Base-by-base conservation (phyloP, 2,113 vertebrate genomes). In the Mobula birostris region DNA sequence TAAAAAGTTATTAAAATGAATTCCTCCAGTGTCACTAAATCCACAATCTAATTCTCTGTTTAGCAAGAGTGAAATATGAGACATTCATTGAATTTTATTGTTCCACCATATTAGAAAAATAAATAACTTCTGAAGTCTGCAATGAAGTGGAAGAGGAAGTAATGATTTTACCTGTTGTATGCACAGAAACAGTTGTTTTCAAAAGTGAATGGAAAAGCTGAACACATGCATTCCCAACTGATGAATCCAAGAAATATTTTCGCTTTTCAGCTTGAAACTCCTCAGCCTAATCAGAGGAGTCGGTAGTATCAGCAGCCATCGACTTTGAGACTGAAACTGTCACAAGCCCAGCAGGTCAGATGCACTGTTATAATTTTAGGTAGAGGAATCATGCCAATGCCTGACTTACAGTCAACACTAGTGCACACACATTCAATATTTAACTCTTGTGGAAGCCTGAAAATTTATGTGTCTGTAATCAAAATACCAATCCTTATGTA, bases 341-440 rank as follows among this genome's bases (percentile, higher is more conserved):
- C 91, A 40, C 91, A 74, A 93, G 91, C 70, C 70, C 66, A 76
- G 91, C 36, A 56, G 32, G 70, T 48, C 85, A 90, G 58, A 88
- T 9, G 68, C 68, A 56, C 91, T 74, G 70, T 76, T 93, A 74
- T 74, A 93, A 93, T 93, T 93, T 93, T 93, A 93, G 91, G 91
- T 29, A 7, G 40, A 72, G 68, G 70, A 93, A 76, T 40, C 68
- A 56, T 93, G 70, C 40, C 70, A 72, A 29, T 24, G 36, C 91
- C 72, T 93, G 91, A 74, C 36, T 93, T 93, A 27, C 68, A 93
- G 91, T 70, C 91, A 93, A 74, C 68, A 93, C 91, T 74, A 74
- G 8, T 56, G 70, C 17, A 32, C 68, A 72, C 27, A 24, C 70
- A 29, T 56, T 70, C 21, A 93, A 19, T 48, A 2, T 36, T 93